These are phyloP conservation scores for Balanococcus diminutus DNA, from an alignment of 2,888 invertebrate species.

Conservation along the genomic window DNA sequence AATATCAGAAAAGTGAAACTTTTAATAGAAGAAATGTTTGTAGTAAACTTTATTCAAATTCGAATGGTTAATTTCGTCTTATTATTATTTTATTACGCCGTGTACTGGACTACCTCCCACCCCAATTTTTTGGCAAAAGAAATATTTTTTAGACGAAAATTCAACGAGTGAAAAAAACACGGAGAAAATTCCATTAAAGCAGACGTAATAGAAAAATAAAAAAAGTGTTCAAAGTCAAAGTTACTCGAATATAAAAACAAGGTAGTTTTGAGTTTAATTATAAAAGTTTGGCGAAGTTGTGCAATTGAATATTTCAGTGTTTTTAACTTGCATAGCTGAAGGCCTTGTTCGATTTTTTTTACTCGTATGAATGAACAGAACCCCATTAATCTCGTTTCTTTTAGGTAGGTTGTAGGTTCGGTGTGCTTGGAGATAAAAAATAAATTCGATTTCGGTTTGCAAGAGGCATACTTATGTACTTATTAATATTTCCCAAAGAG, in stretches of 20 bases:
- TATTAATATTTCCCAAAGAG: background rate
- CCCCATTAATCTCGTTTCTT: background rate
- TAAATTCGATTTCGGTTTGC: background rate
- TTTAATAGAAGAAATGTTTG: constrained; percentile 17
- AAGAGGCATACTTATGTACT: background rate
- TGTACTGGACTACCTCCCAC: background rate
- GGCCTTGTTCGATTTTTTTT: constrained; percentile 14
- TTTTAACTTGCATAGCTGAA: constrained; percentile 5
- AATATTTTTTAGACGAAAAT: background rate
- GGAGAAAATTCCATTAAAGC: background rate
- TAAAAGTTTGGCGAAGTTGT: constrained; percentile 38
- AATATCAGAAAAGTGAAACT: background rate
- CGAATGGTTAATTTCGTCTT: constrained; percentile 20
- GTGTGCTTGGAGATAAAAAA: background rate
- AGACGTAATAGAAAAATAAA: background rate
- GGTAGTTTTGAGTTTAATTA: constrained; percentile 32
- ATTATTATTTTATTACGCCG: constrained; percentile 10
- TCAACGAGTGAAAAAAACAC: background rate
- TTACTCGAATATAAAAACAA: constrained; percentile 16
- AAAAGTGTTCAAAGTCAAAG: constrained; percentile 12
- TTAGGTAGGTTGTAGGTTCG: background rate
- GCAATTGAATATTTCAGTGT: constrained; percentile 33
- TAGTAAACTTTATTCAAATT: constrained; percentile 24
- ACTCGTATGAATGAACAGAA: background rate
- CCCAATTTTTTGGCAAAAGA: background rate